Evolutionary conservation across 2,113 vertebrate genomes (phyloP), one percentile per base, ranked within the genome.

Genomic region (Eulemur rufifrons): DNA sequence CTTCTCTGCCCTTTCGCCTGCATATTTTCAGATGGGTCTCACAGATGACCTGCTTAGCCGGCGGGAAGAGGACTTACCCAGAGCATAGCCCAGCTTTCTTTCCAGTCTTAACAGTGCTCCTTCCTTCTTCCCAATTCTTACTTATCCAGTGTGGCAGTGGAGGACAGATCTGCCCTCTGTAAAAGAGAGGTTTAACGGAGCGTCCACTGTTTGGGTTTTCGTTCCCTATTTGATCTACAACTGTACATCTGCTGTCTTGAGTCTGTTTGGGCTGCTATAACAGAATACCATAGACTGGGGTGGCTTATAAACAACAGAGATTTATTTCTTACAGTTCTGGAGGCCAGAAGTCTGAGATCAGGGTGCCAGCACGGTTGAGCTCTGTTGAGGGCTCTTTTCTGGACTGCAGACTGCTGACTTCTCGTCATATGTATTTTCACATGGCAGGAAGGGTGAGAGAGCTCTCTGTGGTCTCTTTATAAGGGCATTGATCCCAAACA

Each of bases 31-130:
- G 71, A 69, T 10, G 78, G 37, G 32, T 63, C 80, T 94, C 77
- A 90, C 84, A 95, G 85, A 91, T 91, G 86, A 77, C n/a, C 83
- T 42, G 81, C 87, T 93, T 96, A 29, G 81, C 39, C 80, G 95
- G 66, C 21, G 13, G 82, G 63, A 84, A 94, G 71, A 95, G 61
- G 47, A 63, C 50, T 91, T 86, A 73, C 68, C 42, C 89, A 88
- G 27, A 52, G 45, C 1, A 23, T 20, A 78, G 0, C 15, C 23
- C 63, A 52, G 54, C 21, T 82, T 89, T 15, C 89, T 81, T 89
- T 93, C 64, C 34, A n/a, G 66, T 71, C 74, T 27, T 63, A 63
- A 37, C 13, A 34, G 82, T 14, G 61, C 54, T 83, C 29, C n/a
- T 47, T 91, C 29, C 77, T 92, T 85, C 84, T 73, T 94, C 50